Percentiles rank a stretch among this genome's conserved stretches.
phyloP scores from a whole-genome alignment of 2,888 invertebrate genomes.

The Lobophora halterata region DNA sequence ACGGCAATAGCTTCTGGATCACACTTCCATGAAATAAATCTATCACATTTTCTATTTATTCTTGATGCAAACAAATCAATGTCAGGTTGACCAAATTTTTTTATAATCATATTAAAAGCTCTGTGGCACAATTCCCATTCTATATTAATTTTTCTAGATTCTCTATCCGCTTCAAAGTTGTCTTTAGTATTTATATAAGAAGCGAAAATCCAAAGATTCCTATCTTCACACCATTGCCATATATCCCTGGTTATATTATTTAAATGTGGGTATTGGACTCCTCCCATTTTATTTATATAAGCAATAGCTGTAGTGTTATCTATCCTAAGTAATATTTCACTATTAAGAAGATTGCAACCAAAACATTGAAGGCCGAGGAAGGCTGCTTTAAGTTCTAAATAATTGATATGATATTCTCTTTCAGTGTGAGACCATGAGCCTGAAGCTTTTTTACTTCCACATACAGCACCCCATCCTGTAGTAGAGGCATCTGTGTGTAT shows the following conservation, averaged over 20 bases:
- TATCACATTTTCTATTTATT: too few species aligned
- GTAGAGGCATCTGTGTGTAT: slow-evolving; percentile 12
- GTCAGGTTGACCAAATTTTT: background rate
- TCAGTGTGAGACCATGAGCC: slow-evolving; percentile 8
- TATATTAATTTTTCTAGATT: slow-evolving; percentile 5
- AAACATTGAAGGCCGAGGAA: too few species aligned
- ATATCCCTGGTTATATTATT: too few species aligned
- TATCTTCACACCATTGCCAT: background rate
- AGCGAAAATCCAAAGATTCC: slow-evolving; percentile 2
- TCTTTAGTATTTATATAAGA: slow-evolving; percentile 5
- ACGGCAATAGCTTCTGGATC: slow-evolving; percentile 7
- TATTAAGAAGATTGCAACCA: too few species aligned
- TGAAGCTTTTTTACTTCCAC: background rate
- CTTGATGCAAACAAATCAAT: background rate
- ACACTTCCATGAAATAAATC: slow-evolving; percentile 6
- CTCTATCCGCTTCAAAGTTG: slow-evolving; percentile 1
- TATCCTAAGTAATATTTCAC: too few species aligned
- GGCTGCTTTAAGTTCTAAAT: slow-evolving; percentile 6
- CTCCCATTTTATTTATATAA: too few species aligned
- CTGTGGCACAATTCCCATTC: slow-evolving; percentile 4
- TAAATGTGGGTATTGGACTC: too few species aligned
- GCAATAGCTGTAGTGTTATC: too few species aligned
- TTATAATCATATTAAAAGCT: background rate
- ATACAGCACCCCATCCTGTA: slow-evolving; percentile 6
- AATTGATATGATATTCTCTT: slow-evolving; percentile 6